Conservation (phyloP, 1,140 invertebrate genomes). For the Rhyacophila brunnea region DNA sequence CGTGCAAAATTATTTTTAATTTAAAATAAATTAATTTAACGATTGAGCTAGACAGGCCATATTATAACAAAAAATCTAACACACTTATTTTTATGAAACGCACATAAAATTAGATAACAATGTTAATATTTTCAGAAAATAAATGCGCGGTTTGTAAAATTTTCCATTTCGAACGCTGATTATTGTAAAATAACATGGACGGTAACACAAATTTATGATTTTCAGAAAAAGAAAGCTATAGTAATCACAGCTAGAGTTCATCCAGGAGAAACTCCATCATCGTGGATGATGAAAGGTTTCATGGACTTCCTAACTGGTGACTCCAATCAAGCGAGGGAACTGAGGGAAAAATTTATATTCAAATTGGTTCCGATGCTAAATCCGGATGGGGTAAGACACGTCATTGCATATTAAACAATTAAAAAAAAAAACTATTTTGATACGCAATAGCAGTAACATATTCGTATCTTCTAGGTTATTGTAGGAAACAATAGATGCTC, state of each 20-base stretch:
- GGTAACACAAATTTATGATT: slow-evolving; percentile 29
- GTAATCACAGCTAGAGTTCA: slow-evolving; percentile 90
- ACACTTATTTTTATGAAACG: too few species aligned
- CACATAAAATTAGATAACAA: too few species aligned
- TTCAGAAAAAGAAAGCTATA: slow-evolving; percentile 75
- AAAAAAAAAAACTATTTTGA: too few species aligned
- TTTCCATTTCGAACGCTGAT: too few species aligned
- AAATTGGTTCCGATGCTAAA: slow-evolving; percentile 95
- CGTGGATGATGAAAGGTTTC: slow-evolving; percentile 96
- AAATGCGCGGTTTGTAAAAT: too few species aligned
- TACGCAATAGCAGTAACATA: background rate
- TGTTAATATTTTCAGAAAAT: too few species aligned
- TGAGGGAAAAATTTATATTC: slow-evolving; percentile 93
- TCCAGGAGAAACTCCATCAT: slow-evolving; percentile 93
- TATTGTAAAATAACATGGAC: too few species aligned
- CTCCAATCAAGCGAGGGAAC: slow-evolving; percentile 69
- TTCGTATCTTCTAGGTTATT: slow-evolving; percentile 56
- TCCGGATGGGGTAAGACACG: slow-evolving; percentile 81
- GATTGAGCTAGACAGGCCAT: too few species aligned
- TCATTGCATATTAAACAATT: background rate
- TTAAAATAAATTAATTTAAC: too few species aligned
- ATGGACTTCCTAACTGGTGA: slow-evolving; percentile 89
- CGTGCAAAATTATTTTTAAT: too few species aligned
- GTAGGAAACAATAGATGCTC: slow-evolving; percentile 92
- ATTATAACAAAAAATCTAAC: too few species aligned